These are phyloP conservation scores for Mellivora capensis DNA, from an alignment of 2,113 vertebrate species.

Conservation along the genomic window DNA sequence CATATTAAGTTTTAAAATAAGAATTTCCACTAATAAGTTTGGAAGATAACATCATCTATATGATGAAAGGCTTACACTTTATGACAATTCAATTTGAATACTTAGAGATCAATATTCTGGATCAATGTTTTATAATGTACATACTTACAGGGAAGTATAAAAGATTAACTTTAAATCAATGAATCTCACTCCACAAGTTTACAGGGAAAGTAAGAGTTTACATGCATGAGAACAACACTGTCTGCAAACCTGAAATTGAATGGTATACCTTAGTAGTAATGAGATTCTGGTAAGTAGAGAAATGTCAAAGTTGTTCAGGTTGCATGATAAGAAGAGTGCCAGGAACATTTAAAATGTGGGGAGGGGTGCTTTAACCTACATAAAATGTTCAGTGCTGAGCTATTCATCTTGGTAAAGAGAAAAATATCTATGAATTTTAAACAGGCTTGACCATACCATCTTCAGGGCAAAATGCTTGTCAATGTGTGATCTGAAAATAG, in stretches of 20 bases:
- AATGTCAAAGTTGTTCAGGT: conserved; percentile 36
- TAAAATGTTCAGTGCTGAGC: conserved; percentile 23
- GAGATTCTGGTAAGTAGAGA: neutral
- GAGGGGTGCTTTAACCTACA: neutral
- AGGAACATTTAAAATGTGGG: neutral
- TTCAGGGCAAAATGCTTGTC: conserved; percentile 56
- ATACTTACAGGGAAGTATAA: neutral
- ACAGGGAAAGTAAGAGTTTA: neutral
- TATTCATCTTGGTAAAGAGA: conserved; percentile 39
- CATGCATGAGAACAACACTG: neutral
- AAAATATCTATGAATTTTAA: conserved; percentile 68
- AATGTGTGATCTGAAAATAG: conserved; percentile 67
- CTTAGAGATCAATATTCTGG: neutral
- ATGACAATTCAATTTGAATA: neutral
- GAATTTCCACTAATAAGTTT: neutral
- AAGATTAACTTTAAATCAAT: neutral
- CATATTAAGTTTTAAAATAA: neutral
- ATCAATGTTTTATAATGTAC: neutral
- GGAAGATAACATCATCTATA: neutral
- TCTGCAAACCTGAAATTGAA: conserved; percentile 3
- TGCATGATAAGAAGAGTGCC: neutral
- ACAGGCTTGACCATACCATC: conserved; percentile 45
- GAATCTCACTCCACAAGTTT: neutral
- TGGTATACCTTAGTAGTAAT: neutral
- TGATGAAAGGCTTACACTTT: neutral